phyloP scores from a whole-genome alignment of 1,140 invertebrate species.

The Nomia melanderi region DNA sequence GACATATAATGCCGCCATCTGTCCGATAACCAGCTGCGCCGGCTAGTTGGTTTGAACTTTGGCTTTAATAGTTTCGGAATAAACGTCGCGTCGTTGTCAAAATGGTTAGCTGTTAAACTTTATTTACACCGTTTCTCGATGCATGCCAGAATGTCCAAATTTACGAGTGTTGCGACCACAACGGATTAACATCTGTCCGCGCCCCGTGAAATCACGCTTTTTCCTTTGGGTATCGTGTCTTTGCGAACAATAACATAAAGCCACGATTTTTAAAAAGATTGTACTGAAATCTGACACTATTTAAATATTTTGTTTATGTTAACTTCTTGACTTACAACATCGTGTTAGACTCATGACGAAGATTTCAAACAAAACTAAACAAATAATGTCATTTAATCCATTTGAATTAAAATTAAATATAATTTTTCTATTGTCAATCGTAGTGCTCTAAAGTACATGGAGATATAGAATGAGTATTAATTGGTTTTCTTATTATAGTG shows the following conservation, averaged over 20 bases:
- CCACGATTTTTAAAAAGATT: background rate
- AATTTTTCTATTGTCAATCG: no score
- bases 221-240: constrained; percentile 27
- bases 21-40: constrained; percentile 52
- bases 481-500: no score
- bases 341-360: no score
- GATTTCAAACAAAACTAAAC: no score
- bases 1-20: constrained; percentile 45
- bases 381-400: no score
- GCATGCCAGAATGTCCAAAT: constrained; percentile 54
- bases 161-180: constrained; percentile 68
- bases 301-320: background rate
- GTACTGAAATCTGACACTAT: background rate
- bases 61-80: constrained; percentile 64
- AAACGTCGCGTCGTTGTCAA: constrained; percentile 64
- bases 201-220: constrained; percentile 15
- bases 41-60: constrained; percentile 48
- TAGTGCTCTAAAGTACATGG: no score
- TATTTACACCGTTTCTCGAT: constrained; percentile 62
- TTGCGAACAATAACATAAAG: background rate
- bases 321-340: no score
- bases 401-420: no score
- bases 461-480: no score
- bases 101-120: constrained; percentile 65
- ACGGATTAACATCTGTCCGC: constrained; percentile 57